Conservation (phyloP, 2,888 invertebrate species). For the Tanypteryx hageni region DNA sequence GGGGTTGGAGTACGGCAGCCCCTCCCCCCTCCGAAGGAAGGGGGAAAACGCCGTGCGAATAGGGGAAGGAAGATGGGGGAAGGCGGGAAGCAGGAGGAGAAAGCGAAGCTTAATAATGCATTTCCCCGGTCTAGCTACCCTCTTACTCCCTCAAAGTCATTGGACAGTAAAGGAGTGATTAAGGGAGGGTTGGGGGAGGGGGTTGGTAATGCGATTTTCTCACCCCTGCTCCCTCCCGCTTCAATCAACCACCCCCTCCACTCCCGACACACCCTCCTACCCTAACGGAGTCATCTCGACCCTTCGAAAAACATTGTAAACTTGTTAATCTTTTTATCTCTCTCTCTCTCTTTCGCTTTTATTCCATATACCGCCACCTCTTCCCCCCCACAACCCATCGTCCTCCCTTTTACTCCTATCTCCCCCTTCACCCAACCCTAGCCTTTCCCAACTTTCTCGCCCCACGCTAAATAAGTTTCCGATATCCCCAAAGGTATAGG, state of each 20-base stretch:
- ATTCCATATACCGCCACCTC: not conserved
- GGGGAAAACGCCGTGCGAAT: no score
- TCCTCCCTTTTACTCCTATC: not conserved
- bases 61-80: not conserved
- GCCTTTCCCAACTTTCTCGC: constrained; percentile 22
- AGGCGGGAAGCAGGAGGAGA: not conserved
- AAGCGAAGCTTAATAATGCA: constrained; percentile 43
- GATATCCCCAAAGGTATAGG: constrained; percentile 39
- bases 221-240: not conserved
- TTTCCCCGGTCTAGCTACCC: constrained; percentile 46
- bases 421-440: not conserved
- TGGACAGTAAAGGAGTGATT: constrained; percentile 61
- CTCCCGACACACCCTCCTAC: not conserved
- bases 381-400: not conserved
- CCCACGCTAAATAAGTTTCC: constrained; percentile 43
- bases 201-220: constrained; percentile 51
- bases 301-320: constrained; percentile 55
- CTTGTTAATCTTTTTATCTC: constrained; percentile 64
- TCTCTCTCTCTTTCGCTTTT: no score
- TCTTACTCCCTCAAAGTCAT: constrained; percentile 41
- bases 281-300: not conserved
- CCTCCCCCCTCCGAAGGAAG: not conserved
- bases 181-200: not conserved
- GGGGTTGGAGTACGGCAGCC: not conserved
- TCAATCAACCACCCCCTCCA: not conserved